Conservation (phyloP, 2,113 vertebrate genomes). For the Myrmecobius fasciatus region DNA sequence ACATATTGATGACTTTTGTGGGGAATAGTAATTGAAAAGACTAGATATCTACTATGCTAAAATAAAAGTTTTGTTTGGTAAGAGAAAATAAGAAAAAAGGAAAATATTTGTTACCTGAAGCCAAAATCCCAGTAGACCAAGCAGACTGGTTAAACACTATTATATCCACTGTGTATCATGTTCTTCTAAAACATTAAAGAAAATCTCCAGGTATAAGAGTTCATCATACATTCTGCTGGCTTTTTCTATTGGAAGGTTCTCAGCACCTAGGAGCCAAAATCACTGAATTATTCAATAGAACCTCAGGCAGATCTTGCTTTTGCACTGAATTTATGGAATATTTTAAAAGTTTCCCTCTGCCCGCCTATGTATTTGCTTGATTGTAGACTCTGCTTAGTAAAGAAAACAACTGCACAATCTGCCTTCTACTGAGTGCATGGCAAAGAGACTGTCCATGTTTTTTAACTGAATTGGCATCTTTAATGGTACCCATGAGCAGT, state of each 20-base stretch:
- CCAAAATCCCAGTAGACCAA: constrained; percentile 39
- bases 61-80: neutral
- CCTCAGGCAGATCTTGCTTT: constrained; percentile 50
- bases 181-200: constrained; percentile 70
- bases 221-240: constrained; percentile 55
- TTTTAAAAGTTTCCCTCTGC: constrained; percentile 1
- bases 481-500: constrained; percentile 17
- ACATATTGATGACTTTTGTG: neutral
- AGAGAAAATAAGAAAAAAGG: constrained; percentile 60
- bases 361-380: constrained; percentile 21
- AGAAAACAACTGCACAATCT: constrained; percentile 16
- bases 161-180: constrained; percentile 38
- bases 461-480: constrained; percentile 34
- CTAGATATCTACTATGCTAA: neutral
- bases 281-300: constrained; percentile 74
- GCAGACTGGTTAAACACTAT: constrained; percentile 49
- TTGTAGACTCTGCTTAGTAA: neutral
- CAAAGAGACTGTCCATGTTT: constrained; percentile 18
- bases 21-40: neutral
- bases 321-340: constrained; percentile 2
- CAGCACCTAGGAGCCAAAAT: constrained; percentile 58
- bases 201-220: constrained; percentile 53
- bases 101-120: constrained; percentile 69
- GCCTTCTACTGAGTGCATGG: neutral
- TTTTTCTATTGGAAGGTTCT: constrained; percentile 69